Conservation (phyloP, 2,888 invertebrate genomes). For the Pammene aurita region DNA sequence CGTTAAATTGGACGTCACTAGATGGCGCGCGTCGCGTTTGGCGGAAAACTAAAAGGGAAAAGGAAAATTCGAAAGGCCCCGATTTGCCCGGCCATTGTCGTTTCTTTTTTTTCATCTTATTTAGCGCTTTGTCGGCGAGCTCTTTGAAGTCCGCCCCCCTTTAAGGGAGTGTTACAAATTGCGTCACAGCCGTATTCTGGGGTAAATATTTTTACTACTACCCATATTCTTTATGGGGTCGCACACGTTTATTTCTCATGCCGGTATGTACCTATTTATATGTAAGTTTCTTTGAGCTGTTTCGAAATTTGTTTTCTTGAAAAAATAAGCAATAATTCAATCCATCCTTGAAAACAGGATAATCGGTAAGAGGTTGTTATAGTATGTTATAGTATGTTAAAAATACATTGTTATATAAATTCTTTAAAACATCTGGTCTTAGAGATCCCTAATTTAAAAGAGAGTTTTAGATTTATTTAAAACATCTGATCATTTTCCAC, state of each 20-base stretch:
- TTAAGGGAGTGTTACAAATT: conserved; percentile 75
- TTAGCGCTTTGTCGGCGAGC: conserved; percentile 81
- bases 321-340: too few relatives aligned
- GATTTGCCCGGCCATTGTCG: conserved; percentile 80
- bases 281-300: background rate
- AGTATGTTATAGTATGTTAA: too few relatives aligned
- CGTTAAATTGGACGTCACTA: conserved; percentile 52
- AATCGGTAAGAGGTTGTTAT: too few relatives aligned
- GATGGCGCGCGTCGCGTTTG: conserved; percentile 50
- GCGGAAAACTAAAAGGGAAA: conserved; percentile 68
- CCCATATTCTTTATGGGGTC: conserved; percentile 41
- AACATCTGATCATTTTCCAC: background rate
- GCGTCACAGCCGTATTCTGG: conserved; percentile 74
- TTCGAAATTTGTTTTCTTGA: background rate
- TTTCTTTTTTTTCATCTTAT: conserved; percentile 81
- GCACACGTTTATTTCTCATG: conserved; percentile 10
- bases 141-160: conserved; percentile 73
- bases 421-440: background rate
- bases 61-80: conserved; percentile 70
- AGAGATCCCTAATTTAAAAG: background rate
- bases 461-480: background rate
- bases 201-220: conserved; percentile 72
- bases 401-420: too few relatives aligned
- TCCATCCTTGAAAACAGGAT: too few relatives aligned
- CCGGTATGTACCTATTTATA: background rate